A percentile compares a stretch with the other conserved stretches of the same genome.
Evolutionary conservation across 1,140 invertebrate genomes (phyloP).

Genomic region (Sitophilus oryzae): DNA sequence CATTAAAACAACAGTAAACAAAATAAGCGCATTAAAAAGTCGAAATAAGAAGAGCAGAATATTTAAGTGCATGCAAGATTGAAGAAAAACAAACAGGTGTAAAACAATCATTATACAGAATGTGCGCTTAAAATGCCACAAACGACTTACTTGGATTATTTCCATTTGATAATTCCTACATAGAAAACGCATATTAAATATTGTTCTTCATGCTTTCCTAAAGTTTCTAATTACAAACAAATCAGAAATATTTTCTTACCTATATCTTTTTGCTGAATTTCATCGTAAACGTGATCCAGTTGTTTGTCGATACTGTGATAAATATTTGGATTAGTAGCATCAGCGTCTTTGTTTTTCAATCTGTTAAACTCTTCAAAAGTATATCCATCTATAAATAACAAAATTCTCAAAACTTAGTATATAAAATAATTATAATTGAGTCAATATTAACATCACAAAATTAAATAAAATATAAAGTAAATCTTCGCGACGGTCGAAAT

Average conservation of each 20-base stretch:
- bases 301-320: constrained; percentile 70
- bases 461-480: neutral
- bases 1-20: too few relatives aligned
- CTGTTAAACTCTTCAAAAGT: constrained; percentile 42
- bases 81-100: too few relatives aligned
- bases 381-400: constrained; percentile 22
- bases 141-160: constrained; percentile 29
- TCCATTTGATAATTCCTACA: constrained; percentile 28
- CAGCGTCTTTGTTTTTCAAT: constrained; percentile 76
- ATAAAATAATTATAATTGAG: neutral
- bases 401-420: neutral
- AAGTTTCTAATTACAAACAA: too few relatives aligned
- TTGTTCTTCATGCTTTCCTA: too few relatives aligned
- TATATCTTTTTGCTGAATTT: constrained; percentile 70
- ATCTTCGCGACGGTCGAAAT: neutral
- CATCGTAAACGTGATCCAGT: constrained; percentile 84
- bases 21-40: too few relatives aligned
- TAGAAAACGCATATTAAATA: constrained; percentile 8
- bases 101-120: too few relatives aligned
- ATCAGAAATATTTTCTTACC: too few relatives aligned
- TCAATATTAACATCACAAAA: neutral
- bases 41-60: neutral
- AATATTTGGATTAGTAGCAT: constrained; percentile 77
- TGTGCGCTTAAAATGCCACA: constrained; percentile 6
- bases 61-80: constrained; percentile 1